Percentiles rank a stretch among this genome's conserved stretches.
Conservation (phyloP, 2,888 invertebrate genomes). For the Lepidonotus clava region DNA sequence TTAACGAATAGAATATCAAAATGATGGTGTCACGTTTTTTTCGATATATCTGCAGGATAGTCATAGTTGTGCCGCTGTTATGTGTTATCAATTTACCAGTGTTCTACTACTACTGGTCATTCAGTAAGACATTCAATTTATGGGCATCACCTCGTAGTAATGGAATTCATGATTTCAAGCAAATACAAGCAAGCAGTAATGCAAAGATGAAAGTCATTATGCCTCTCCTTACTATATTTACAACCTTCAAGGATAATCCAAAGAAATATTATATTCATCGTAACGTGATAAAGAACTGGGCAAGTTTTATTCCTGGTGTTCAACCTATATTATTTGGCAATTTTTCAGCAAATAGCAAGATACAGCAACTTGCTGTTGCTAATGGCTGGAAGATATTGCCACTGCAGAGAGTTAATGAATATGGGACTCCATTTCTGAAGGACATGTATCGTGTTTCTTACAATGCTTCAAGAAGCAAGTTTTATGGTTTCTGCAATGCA, state of each 20-base stretch:
- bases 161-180: too few relatives aligned
- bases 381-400: constrained; percentile 6
- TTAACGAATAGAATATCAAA: too few relatives aligned
- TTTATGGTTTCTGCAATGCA: constrained; percentile 27
- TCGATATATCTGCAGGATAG: too few relatives aligned
- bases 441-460: not conserved
- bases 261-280: not conserved
- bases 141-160: too few relatives aligned
- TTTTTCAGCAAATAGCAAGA: not conserved
- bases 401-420: not conserved
- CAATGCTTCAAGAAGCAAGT: not conserved
- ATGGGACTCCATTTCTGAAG: not conserved
- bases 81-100: too few relatives aligned
- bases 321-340: constrained; percentile 1
- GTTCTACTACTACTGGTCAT: too few relatives aligned
- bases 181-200: too few relatives aligned
- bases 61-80: too few relatives aligned
- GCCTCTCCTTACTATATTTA: constrained; percentile 19
- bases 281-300: constrained; percentile 23
- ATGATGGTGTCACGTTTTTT: too few relatives aligned
- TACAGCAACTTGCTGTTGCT: not conserved
- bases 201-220: too few relatives aligned
- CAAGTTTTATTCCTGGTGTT: not conserved
- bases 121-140: too few relatives aligned
- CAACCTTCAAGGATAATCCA: not conserved